Evolutionary conservation across 2,113 vertebrate genomes (phyloP), one percentile per base, ranked within the genome.

Genomic region (Xenopus tropicalis): DNA sequence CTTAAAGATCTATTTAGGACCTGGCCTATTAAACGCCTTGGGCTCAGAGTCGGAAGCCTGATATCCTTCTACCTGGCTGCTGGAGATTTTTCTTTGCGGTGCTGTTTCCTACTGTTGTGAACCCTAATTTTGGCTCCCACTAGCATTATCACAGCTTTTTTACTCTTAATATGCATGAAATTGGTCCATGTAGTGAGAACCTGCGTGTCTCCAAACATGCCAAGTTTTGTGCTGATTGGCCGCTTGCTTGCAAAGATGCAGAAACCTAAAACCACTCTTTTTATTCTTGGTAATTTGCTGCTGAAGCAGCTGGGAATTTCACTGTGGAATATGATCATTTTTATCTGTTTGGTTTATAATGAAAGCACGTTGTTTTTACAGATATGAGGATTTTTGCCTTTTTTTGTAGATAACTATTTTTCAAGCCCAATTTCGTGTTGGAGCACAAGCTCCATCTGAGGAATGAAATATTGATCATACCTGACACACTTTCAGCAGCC

Each of bases 171-270:
- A 68, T 74, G 56, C 43, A 52, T 74, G 42, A 68, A 74, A 51
- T 74, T 74, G 72, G 72, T 57, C 20, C 21, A 4, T 19, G 13
- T 23, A 61, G 21, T 61, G 65, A 52, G 72, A 74, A 37, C 24
- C 64, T 74, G 24, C 10, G 37, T 51, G 19, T n/a, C n/a, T n/a
- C n/a, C n/a, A n/a, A n/a, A n/a, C n/a, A n/a, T 74, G 72, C 72
- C 72, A 74, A 68, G 64, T 68, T 74, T 68, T 17, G 13, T 52
- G 56, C 65, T 74, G 72, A 74, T 74, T 68, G 63, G 62, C 5
- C 10, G 29, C 10, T 37, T 37, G 29, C 29, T 66, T 73, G 37
- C 24, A 56, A 67, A 67, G 72, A 74, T 74, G 61, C 72, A 16
- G 65, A 61, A 67, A 68, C 22, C 57, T 74, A 46, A 74, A 68